These are phyloP conservation scores for Thamnophis sirtalis DNA, from an alignment of 2,113 vertebrate genomes.

Conservation along the genomic window DNA sequence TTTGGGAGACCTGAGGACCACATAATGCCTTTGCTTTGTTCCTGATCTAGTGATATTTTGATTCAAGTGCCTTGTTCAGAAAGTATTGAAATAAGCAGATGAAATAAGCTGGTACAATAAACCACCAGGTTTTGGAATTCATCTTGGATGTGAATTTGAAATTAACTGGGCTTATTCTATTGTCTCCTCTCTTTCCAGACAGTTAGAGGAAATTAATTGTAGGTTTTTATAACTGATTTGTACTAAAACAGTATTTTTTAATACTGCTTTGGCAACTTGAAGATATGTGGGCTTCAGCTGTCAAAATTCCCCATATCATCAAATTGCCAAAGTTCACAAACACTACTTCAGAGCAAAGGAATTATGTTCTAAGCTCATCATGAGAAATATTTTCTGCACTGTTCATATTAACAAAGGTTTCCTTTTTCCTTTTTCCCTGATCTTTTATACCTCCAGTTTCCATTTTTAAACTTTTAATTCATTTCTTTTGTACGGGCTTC, in stretches of 20 bases:
- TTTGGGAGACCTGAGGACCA: conserved; percentile 5
- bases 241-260: neutral
- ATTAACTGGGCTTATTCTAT: neutral
- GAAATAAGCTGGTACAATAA: conserved; percentile 2
- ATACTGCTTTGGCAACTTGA: neutral
- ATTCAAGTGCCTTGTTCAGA: conserved; percentile 41
- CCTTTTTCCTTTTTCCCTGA: no score
- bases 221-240: neutral
- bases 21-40: conserved; percentile 42
- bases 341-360: neutral
- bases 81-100: conserved; percentile 49
- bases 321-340: neutral
- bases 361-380: neutral
- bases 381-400: neutral
- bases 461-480: neutral
- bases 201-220: neutral
- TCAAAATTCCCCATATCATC: neutral
- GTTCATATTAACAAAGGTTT: neutral
- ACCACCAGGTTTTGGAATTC: neutral
- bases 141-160: neutral
- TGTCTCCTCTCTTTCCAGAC: neutral
- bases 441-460: neutral
- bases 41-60: conserved; percentile 35
- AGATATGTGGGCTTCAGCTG: neutral
- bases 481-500: neutral